Base-by-base conservation (phyloP, 2,797 vertebrate genomes). In the Lutjanus campechanus region DNA sequence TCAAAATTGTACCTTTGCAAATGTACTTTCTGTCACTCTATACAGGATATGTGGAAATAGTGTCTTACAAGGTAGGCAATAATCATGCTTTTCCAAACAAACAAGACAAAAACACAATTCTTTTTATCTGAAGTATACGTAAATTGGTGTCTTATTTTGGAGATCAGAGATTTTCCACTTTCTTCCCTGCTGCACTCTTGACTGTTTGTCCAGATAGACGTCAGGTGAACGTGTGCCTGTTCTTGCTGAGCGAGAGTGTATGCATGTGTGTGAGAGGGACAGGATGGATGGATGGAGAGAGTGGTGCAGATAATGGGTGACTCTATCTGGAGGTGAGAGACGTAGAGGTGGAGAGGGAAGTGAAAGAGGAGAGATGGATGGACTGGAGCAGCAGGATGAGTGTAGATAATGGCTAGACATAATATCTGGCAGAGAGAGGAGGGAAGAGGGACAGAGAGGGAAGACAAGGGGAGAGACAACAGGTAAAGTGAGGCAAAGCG, bases 381-480 rank as follows among this genome's bases (percentile, higher is more conserved):
- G 81, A 83, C 85, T 73, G 75, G 65, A 88, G 86, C 83, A 63
- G 78, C 55, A 50, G 90, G 84, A 92, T 81, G 84, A 91, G 85
- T 91, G 87, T 85, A 92, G 93, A 93, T 94, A 94, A 93, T 92
- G 81, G 85, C 83, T 55, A 82, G 84, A 92, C 88, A 92, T 93
- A 92, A 92, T 93, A 92, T 91, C 90, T 70, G 78, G 78, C 70
- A 69, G 78, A 89, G 87, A 73, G 83, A 70, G 86, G 64, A 86
- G 84, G 75, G 65, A 85, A 81, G 81, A 78, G 89, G 76, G 85
- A 76, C 76, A 56, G 79, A 76, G 72, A 69, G 66, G 68, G 22
- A 65, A 53, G 71, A 62, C 12, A 56, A 73, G 66, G 59, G 77
- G 62, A 60, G 77, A 77, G 69, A 83, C 72, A 82, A 80, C 81